These are phyloP conservation scores for Isotomurus palustris DNA, from an alignment of 2,888 invertebrate species.

Conservation along the genomic window DNA sequence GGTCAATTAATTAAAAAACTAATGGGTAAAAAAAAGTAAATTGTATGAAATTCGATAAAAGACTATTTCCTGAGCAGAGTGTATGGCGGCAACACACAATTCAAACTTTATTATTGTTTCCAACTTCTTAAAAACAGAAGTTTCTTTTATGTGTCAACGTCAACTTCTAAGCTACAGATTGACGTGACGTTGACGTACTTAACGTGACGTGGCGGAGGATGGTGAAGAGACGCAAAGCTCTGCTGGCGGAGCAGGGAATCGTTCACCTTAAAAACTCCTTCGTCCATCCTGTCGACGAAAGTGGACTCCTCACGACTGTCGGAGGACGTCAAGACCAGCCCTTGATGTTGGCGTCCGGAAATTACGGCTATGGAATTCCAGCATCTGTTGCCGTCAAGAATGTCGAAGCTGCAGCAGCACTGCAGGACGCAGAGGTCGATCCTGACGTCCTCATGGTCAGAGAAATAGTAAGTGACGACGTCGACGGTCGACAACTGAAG, in stretches of 20 bases:
- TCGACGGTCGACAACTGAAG: neutral
- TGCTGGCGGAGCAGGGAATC: conserved; percentile 40
- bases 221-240: conserved; percentile 31
- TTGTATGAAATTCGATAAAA: no score
- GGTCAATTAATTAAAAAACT: no score
- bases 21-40: no score
- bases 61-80: no score
- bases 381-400: conserved; percentile 29
- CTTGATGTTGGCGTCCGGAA: conserved; percentile 39
- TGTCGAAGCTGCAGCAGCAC: conserved; percentile 5
- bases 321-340: conserved; percentile 34
- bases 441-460: conserved; percentile 8
- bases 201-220: no score
- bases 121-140: no score
- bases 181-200: no score
- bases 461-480: neutral
- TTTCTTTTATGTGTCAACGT: no score
- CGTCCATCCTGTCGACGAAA: conserved; percentile 42
- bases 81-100: no score
- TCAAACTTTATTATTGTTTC: no score
- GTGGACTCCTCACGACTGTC: conserved; percentile 42
- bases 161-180: no score
- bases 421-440: conserved; percentile 13
- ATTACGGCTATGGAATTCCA: conserved; percentile 43
- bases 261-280: conserved; percentile 44